Evolutionary conservation across 2,113 vertebrate species (phyloP), one percentile per base, ranked within the genome.

Genomic region (Sinocyclocheilus anophthalmus): DNA sequence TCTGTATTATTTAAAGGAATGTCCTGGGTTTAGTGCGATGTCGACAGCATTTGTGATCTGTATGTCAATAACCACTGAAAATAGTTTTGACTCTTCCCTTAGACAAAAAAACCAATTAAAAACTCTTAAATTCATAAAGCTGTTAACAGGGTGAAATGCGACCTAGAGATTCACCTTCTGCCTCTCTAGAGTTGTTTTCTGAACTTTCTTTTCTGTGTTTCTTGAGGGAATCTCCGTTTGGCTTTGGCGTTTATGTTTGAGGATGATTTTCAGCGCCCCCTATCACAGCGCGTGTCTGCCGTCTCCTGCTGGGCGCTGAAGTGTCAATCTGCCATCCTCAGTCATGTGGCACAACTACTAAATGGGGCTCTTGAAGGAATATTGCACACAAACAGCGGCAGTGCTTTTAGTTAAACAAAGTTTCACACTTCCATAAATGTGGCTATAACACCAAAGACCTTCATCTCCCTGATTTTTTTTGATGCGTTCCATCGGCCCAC

Each of bases 321-420:
- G 75, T 83, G 83, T 89, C 83, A 79, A 80, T 83, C 79, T 85
- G 72, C 79, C 45, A 69, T 83, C 59, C 75, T 81, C 80, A 55
- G 39, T 80, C 33, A 81, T 30, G 69, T 70, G n/a, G 67, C 65
- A 50, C 57, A 85, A 77, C 69, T 76, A 63, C 37, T 53, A 81
- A 87, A 85, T 20, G 24, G 57, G 22, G 61, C 45, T 87, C 59
- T 84, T 83, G 48, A 84, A 79, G 14, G 33, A 77, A 59, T 75
- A 20, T 83, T 59, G 65, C 59, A 70, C 77, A 84, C 63, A n/a
- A 18, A 70, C 72, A 85, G 37, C 57, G 24, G 63, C 26, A 18
- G 67, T 12, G 4, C 84, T 26, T 77, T 67, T 67, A 69, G 42
- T 75, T 84, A 75, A 73, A 86, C 65, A 83, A 86, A 88, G 84